Base-by-base conservation (phyloP, 30 jellyfish, hydroid and myxozoan genomes). In the Clytia hemisphaerica region DNA sequence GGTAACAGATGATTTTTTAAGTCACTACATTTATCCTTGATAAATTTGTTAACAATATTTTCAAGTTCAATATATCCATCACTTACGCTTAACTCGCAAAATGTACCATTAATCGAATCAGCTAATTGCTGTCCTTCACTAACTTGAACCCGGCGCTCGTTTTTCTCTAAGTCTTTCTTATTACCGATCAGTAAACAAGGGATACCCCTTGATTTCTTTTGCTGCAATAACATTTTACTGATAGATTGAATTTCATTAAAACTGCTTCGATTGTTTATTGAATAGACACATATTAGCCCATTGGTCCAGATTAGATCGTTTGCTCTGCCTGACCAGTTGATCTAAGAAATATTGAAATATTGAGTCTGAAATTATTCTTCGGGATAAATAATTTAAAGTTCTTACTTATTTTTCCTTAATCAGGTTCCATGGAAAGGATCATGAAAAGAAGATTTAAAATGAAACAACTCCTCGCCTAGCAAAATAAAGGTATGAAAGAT, bases 261-360 rank as follows among this genome's bases (percentile, higher is more conserved):
- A 65, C 78, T 65, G 10, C 44, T 65, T 37, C 78, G 33, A 44
- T 65, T 48, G 18, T 61, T 65, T 40, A 65, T 65, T 25, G 78
- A 65, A 37, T 65, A 65, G 21, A 65, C 40, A 40, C 37, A 45
- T 21, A 65, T 37, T 37, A 65, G 25, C 12, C 68, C 78, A 37
- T 65, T 67, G 14, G 69, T 65, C 78, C 78, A 65, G 16, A 65
- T 6, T 32, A 65, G 38, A 7, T 65, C 78, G 2, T 65, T 65
- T 37, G 58, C 34, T 33, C 78, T 40, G 37, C 44, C 44, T 4
- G 78, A 44, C 78, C 78, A 65, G 25, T 65, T 65, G 14, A 65
- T 44, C 78, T 65, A 44, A 1, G 44, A 16, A 32, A 62, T 3
- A 6, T 29, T 29, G 18, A 32, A 7, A 4, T 22, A 27, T 21